Evolutionary conservation across 2,888 invertebrate species (phyloP).

Genomic region (Anarsia innoxiella): DNA sequence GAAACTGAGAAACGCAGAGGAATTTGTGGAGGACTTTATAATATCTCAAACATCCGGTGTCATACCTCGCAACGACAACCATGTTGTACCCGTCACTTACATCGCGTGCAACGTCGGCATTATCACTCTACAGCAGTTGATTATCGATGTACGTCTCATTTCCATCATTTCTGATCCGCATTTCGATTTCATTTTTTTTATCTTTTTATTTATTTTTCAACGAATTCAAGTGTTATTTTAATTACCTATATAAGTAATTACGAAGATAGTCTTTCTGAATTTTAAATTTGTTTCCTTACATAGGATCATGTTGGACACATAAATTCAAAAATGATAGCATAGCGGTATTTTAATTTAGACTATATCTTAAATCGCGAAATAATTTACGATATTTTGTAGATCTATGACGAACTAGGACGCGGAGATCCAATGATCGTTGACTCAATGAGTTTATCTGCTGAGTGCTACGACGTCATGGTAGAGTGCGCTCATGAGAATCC

Average conservation of each 20-base stretch:
- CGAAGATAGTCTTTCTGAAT: no score
- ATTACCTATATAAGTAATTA: no score
- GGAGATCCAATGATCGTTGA: conserved; percentile 62
- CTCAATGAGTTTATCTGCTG: conserved; percentile 61
- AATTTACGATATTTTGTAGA: no score
- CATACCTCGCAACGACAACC: conserved; percentile 55
- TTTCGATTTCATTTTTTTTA: no score
- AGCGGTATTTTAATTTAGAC: no score
- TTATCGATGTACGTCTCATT: conserved; percentile 65
- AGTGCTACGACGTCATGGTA: conserved; percentile 76
- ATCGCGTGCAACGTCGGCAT: conserved; percentile 60
- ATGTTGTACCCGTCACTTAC: conserved; percentile 66
- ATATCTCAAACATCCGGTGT: conserved; percentile 56
- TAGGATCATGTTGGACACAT: no score
- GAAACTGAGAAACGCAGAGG: conserved; percentile 59
- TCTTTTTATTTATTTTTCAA: no score
- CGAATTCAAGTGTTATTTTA: no score
- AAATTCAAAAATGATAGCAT: no score
- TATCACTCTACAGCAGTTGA: conserved; percentile 47
- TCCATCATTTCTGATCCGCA: no score
- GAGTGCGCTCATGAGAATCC: conserved; percentile 67
- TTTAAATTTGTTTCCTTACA: no score
- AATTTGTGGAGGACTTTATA: conserved; percentile 60
- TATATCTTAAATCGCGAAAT: no score
- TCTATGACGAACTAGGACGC: conserved; percentile 59